These are phyloP conservation scores for Pyrochroa serraticornis DNA, from an alignment of 2,888 invertebrate species.

Conservation along the genomic window DNA sequence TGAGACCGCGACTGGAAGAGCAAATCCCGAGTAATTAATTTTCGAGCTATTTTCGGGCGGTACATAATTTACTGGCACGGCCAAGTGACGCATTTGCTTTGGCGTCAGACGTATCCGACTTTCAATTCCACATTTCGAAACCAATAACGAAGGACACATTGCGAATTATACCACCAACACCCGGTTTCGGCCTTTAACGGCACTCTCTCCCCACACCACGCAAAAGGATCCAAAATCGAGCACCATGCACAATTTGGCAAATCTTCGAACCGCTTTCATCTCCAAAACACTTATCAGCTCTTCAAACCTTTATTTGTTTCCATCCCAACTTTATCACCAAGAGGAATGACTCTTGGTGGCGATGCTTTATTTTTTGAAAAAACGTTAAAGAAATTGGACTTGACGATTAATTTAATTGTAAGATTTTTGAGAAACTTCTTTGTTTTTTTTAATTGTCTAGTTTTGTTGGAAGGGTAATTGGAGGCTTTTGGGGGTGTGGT, in stretches of 20 bases:
- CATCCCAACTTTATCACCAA: neutral
- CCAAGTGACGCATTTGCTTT: slow-evolving; percentile 45
- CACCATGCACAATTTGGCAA: neutral
- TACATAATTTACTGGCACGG: slow-evolving; percentile 48
- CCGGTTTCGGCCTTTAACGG: neutral
- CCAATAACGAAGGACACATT: too few species aligned
- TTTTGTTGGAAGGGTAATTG: neutral
- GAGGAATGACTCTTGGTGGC: too few species aligned
- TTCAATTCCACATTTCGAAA: slow-evolving; percentile 19
- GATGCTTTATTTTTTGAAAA: too few species aligned
- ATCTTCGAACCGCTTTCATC: too few species aligned
- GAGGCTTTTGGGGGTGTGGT: slow-evolving; percentile 1
- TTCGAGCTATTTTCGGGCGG: slow-evolving; percentile 48
- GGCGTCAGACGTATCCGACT: slow-evolving; percentile 28
- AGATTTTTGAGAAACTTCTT: neutral
- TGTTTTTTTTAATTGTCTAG: neutral
- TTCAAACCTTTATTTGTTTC: neutral
- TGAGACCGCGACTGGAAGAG: slow-evolving; percentile 41
- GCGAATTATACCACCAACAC: too few species aligned
- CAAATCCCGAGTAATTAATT: slow-evolving; percentile 49
- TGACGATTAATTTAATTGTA: too few species aligned
- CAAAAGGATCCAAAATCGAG: too few species aligned
- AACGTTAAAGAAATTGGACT: too few species aligned
- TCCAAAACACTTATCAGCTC: neutral
- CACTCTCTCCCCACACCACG: neutral